Evolutionary conservation across 2,797 vertebrate species (phyloP), one percentile per base, ranked within the genome.

Genomic region (Gymnocypris eckloni): DNA sequence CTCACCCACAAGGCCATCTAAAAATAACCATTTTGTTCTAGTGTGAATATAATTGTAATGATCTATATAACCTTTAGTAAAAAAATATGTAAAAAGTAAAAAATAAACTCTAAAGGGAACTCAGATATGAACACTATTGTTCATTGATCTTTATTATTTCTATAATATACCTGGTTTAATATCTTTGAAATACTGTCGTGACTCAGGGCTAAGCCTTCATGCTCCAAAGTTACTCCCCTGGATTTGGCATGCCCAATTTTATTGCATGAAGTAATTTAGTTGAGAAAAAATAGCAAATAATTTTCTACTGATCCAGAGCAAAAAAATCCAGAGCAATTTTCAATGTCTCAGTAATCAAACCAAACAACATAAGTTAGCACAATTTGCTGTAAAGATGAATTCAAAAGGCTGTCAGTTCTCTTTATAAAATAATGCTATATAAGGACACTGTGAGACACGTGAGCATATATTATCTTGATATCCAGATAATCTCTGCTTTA

Each of bases 401-500:
- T 75, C 20, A 59, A 50, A 39, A 4, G 9, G 6, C 9, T 56
- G 20, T 82, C 37, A 54, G 67, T 12, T 75, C 12, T 50, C 4
- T 66, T 20, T 39, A 50, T 20, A 66, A 66, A 39, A 2, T 48
- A 50, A 75, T 9, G 81, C 41, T 75, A 64, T 48, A 37, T 75
- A 41, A 83, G 22, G 71, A 73, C 56, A 75, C 81, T n/a, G 43
- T 48, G 59, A 50, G 43, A 48, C 56, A 66, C 1, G 50, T 67
- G 72, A 41, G 45, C 43, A 8, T 48, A 67, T 15, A 50, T 83
- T 77, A 10, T 76, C 15, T 67, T 66, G 82, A 54, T 76, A 52
- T 77, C 33, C 82, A 54, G 59, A 93, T 93, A 93, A 94, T 92
- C 91, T 70, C 90, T 89, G 91, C 91, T 91, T 93, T 92, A 11